Conservation (phyloP, 2,888 invertebrate genomes). For the Apodemia hepburni region DNA sequence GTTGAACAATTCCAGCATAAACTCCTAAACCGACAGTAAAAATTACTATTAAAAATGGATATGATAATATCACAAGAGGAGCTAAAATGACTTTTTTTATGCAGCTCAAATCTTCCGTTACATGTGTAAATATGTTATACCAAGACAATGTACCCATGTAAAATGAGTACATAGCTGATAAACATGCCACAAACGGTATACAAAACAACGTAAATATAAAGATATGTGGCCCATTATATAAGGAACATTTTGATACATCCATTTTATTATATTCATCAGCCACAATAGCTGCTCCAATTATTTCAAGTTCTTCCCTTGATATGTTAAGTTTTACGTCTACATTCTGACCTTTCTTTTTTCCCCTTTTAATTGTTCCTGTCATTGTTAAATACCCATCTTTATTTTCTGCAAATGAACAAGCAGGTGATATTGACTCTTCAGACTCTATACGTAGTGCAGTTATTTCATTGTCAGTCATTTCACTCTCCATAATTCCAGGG, state of each 20-base stretch:
- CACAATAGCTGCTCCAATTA: slow-evolving; percentile 82
- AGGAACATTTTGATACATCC: slow-evolving; percentile 77
- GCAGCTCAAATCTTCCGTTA: slow-evolving; percentile 83
- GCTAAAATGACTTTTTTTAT: slow-evolving; percentile 82
- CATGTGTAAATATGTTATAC: slow-evolving; percentile 87
- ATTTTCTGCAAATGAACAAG: slow-evolving; percentile 75
- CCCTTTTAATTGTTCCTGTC: slow-evolving; percentile 87
- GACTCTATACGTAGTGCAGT: slow-evolving; percentile 62
- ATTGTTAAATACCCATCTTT: slow-evolving; percentile 83
- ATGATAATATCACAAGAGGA: slow-evolving; percentile 84
- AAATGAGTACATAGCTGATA: slow-evolving; percentile 84
- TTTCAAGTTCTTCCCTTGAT: slow-evolving; percentile 85
- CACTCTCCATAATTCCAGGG: slow-evolving; percentile 67
- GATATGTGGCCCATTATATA: slow-evolving; percentile 83
- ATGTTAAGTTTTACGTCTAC: slow-evolving; percentile 87
- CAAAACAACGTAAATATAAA: slow-evolving; percentile 82
- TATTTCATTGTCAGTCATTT: slow-evolving; percentile 64
- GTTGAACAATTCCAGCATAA: slow-evolving; percentile 84
- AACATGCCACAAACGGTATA: slow-evolving; percentile 82
- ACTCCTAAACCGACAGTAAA: slow-evolving; percentile 83
- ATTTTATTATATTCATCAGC: slow-evolving; percentile 79
- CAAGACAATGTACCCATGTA: slow-evolving; percentile 88
- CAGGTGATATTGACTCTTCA: slow-evolving; percentile 75
- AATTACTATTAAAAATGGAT: slow-evolving; percentile 84
- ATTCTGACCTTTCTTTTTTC: slow-evolving; percentile 86